phyloP scores from a whole-genome alignment of 2,797 vertebrate species.

The Trachurus trachurus region DNA sequence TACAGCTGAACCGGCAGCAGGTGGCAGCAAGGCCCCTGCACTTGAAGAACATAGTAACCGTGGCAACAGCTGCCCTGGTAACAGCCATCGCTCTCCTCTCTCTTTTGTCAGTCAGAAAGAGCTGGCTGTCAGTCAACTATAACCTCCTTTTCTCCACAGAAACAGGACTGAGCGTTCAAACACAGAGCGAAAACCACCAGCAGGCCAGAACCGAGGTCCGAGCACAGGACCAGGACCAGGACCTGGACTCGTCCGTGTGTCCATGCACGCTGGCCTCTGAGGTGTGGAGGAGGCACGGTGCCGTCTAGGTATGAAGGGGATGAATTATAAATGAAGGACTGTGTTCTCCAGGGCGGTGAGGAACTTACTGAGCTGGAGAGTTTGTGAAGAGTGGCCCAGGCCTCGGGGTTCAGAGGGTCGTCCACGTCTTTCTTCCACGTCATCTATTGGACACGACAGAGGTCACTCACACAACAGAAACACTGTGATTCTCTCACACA shows the following conservation, averaged over 20 bases:
- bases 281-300: conserved; percentile 8
- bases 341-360: conserved; percentile 42
- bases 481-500: not conserved
- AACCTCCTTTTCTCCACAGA: conserved; percentile 54
- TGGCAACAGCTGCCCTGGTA: conserved; percentile 87
- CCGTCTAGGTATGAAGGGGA: conserved; percentile 5
- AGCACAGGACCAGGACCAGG: no score
- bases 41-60: conserved; percentile 79
- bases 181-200: no score
- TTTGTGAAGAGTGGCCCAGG: conserved; percentile 84
- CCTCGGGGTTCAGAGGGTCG: conserved; percentile 80
- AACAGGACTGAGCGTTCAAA: not conserved
- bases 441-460: conserved; percentile 69
- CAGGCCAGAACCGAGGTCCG: no score
- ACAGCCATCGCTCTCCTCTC: conserved; percentile 82
- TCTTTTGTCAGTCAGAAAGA: conserved; percentile 85
- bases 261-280: conserved; percentile 1
- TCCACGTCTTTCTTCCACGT: conserved; percentile 84
- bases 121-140: conserved; percentile 84
- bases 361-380: conserved; percentile 82
- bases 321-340: conserved; percentile 72
- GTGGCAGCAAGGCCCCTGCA: conserved; percentile 76
- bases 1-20: conserved; percentile 72
- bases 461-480: not conserved
- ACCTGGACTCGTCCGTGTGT: not conserved